Evolutionary conservation across 1,140 invertebrate species (phyloP).

Genomic region (Dinothrombium tinctorium): DNA sequence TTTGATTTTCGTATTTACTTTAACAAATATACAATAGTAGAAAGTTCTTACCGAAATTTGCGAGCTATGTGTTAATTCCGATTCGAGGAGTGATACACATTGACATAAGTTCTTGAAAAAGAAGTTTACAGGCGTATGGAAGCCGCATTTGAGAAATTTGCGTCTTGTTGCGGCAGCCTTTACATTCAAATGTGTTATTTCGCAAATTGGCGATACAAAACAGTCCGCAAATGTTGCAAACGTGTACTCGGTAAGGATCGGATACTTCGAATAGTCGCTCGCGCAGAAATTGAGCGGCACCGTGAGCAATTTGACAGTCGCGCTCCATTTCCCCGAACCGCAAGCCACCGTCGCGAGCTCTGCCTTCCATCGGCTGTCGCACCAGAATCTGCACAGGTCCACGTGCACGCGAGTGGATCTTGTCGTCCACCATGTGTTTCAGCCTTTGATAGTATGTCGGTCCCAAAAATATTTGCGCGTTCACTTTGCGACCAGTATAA

Average conservation of each 20-base stretch:
- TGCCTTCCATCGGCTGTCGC: constrained; percentile 93
- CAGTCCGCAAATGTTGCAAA: constrained; percentile 90
- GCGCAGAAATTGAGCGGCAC: constrained; percentile 84
- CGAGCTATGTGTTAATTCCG: no score
- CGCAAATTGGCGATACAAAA: constrained; percentile 89
- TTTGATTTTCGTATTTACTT: no score
- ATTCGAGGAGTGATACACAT: constrained; percentile 96
- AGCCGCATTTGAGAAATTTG: constrained; percentile 89
- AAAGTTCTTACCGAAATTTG: no score
- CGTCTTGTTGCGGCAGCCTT: constrained; percentile 90
- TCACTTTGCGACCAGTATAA: constrained; percentile 85
- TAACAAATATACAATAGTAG: no score
- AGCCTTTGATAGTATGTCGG: constrained; percentile 76
- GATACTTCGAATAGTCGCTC: constrained; percentile 94
- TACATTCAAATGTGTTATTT: constrained; percentile 95
- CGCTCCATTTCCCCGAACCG: constrained; percentile 99
- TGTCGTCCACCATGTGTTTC: constrained; percentile 99
- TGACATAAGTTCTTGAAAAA: constrained; percentile 96
- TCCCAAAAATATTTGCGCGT: constrained; percentile 83
- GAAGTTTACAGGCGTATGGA: constrained; percentile 84
- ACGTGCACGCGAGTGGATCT: constrained; percentile 88
- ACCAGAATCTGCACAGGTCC: constrained; percentile 94
- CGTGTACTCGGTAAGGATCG: constrained; percentile 87
- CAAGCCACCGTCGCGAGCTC: constrained; percentile 83
- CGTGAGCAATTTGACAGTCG: constrained; percentile 98